Evolutionary conservation across 2,888 invertebrate species (phyloP).

Genomic region (Eristalinus aeneus): DNA sequence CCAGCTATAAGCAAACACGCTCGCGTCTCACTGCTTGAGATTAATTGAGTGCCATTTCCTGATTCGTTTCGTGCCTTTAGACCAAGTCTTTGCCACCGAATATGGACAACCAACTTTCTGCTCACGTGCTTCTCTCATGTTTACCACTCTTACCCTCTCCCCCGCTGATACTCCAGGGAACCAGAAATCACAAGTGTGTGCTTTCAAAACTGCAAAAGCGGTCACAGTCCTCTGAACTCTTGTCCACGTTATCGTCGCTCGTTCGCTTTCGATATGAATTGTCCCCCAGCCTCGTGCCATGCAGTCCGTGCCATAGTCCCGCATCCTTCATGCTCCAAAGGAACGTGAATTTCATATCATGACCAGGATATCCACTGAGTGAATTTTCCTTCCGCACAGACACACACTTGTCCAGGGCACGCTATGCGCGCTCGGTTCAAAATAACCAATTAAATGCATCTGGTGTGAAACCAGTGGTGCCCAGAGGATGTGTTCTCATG

Average conservation of each 20-base stretch:
- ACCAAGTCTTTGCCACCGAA: background rate
- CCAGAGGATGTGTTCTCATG: constrained; percentile 36
- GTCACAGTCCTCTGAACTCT: background rate
- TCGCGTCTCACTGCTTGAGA: too few species aligned
- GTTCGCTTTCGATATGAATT: background rate
- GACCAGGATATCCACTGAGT: constrained; percentile 16
- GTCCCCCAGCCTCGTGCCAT: background rate
- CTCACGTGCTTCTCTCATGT: background rate
- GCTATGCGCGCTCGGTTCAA: constrained; percentile 1
- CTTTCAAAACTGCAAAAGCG: background rate
- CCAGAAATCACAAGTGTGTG: background rate
- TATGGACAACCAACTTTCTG: background rate
- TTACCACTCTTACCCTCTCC: background rate
- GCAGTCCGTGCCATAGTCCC: background rate
- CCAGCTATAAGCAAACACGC: too few species aligned
- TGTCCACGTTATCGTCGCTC: background rate
- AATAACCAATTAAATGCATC: constrained; percentile 50
- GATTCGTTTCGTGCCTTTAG: background rate
- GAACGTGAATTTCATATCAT: background rate
- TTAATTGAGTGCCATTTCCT: background rate
- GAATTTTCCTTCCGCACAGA: constrained; percentile 35
- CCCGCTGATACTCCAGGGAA: too few species aligned
- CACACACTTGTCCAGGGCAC: background rate
- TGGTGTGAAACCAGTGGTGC: constrained; percentile 19
- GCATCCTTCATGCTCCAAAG: background rate